These are phyloP conservation scores for Dolichallabes microphthalmus DNA, from an alignment of 2,113 vertebrate species.

Conservation along the genomic window DNA sequence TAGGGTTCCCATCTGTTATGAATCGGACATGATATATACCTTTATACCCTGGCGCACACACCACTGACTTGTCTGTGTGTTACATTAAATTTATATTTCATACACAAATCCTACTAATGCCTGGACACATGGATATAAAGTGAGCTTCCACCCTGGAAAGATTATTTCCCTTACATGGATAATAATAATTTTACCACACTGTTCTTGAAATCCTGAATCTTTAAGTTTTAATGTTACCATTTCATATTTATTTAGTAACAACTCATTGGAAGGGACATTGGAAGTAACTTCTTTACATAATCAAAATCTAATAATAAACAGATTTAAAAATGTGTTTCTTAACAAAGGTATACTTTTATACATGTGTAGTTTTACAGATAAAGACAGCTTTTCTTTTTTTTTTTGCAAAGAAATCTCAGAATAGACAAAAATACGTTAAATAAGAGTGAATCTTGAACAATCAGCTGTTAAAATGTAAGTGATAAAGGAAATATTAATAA, in stretches of 20 bases:
- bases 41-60: neutral
- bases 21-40: conserved; percentile 29
- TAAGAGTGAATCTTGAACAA: neutral
- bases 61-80: conserved; percentile 17
- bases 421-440: neutral
- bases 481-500: neutral
- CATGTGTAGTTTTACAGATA: no score
- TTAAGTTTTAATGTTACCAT: neutral
- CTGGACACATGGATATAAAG: neutral
- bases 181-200: neutral
- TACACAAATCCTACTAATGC: conserved; percentile 18
- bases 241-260: neutral
- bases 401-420: neutral
- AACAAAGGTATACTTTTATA: neutral
- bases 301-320: neutral
- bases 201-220: neutral
- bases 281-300: neutral
- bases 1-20: neutral
- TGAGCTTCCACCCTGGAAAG: neutral
- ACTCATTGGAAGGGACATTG: neutral
- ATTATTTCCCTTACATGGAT: neutral
- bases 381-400: neutral
- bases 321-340: neutral
- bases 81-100: conserved; percentile 39
- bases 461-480: neutral